Base-by-base conservation (phyloP, 2,113 vertebrate genomes). In the Brachypteracias leptosomus region DNA sequence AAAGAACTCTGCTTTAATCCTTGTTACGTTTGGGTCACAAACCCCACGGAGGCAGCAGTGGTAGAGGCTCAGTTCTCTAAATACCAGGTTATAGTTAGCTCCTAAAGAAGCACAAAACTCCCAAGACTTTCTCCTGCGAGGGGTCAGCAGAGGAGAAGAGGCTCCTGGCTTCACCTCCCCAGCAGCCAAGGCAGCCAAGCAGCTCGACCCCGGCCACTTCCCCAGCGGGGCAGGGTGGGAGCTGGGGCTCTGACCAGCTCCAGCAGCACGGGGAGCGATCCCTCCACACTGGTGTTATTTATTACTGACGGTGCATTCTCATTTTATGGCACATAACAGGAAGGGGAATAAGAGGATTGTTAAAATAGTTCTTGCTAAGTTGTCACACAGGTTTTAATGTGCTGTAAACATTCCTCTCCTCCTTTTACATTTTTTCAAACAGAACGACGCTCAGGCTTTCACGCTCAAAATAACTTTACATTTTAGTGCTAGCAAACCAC, bases 331-430 rank as follows among this genome's bases (percentile, higher is more conserved):
- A 18, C 54, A 9, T 17, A 87, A 89, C 80, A 96, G 95, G 76
- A 96, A 96, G 79, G 84, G 74, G 70, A 84, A 82, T 89, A 92
- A 90, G 92, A 85, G n/a, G 96, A 96, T 85, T 93, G 92, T 86
- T 96, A 85, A 94, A 97, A 96, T 79, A 95, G 85, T 84, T 94
- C 90, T 91, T 83, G 85, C 66, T 78, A 90, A 84, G 70, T 94
- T 96, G 93, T 90, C 90, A 54, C 93, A 95, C 92, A 93, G 85
- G 96, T 95, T 96, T 94, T 87, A 81, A 89, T 51, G 73, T n/a
- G 73, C 83, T 94, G 76, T 81, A 96, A 96, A 90, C 95, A 94
- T 77, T 90, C 88, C 68, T 93, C 82, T 95, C 88, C 79, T 84
- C 31, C 36, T 91, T 90, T 62, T 71, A 71, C 35, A 2, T 87